These are phyloP conservation scores for Muscicapa striata DNA, from an alignment of 2,797 vertebrate species.

Conservation along the genomic window DNA sequence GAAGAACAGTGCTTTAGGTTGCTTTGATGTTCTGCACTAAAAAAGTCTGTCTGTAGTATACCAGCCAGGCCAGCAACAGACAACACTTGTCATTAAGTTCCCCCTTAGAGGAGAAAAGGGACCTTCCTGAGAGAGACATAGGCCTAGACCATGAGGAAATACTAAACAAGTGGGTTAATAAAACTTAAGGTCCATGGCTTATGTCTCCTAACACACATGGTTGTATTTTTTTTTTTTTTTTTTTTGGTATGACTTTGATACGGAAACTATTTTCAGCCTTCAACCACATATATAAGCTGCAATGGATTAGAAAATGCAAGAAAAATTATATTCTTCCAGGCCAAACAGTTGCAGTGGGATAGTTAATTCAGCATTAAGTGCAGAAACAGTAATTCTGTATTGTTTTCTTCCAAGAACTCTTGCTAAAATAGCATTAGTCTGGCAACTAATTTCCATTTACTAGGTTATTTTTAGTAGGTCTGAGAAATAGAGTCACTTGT, in stretches of 20 bases:
- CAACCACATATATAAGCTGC: not conserved
- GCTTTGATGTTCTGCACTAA: not conserved
- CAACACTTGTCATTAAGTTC: not conserved
- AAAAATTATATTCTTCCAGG: not conserved
- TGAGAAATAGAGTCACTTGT: not conserved
- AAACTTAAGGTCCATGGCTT: not conserved
- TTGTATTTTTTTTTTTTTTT: not conserved
- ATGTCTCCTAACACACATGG: not conserved
- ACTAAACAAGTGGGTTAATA: not conserved
- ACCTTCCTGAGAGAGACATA: not conserved
- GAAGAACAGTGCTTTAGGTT: not conserved
- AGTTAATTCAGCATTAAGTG: not conserved
- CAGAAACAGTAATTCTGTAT: conserved; percentile 9
- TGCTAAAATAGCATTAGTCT: conserved; percentile 11
- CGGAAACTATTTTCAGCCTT: not conserved
- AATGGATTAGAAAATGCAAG: not conserved
- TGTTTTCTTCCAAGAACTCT: conserved; percentile 26
- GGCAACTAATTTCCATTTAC: not conserved
- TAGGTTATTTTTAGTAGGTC: not conserved
- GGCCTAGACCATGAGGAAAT: not conserved
- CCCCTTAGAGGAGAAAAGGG: not conserved
- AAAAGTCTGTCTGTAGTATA: not conserved
- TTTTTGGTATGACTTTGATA: not conserved
- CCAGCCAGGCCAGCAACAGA: not conserved
- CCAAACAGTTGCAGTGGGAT: not conserved